These are phyloP conservation scores for Apis laboriosa DNA, from an alignment of 1,140 invertebrate genomes.

Conservation along the genomic window DNA sequence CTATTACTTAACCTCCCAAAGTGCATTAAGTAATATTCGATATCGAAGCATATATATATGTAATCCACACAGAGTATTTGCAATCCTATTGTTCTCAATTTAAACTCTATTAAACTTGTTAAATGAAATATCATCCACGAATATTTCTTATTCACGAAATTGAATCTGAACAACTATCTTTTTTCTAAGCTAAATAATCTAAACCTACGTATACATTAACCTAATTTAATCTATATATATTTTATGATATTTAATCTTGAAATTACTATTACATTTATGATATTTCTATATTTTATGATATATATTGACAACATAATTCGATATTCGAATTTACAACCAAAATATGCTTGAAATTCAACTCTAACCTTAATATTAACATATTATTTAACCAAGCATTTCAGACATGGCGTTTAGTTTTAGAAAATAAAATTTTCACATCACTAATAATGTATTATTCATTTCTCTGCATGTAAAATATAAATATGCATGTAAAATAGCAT, in stretches of 20 bases:
- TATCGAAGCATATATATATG: not conserved
- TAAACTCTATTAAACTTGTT: not conserved
- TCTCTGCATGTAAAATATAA: no score
- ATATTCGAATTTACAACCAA: not conserved
- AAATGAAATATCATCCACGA: not conserved
- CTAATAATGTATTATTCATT: not conserved
- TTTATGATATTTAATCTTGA: not conserved
- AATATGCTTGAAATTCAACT: not conserved
- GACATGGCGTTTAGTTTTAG: not conserved
- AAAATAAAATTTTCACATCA: not conserved
- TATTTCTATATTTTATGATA: not conserved
- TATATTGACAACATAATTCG: no score
- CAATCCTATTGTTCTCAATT: not conserved
- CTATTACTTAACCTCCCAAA: not conserved
- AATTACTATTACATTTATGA: not conserved
- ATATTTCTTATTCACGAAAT: not conserved
- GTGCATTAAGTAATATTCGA: slow-evolving; percentile 5
- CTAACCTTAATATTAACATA: not conserved
- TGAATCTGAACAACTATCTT: not conserved
- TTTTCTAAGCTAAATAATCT: not conserved
- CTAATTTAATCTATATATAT: no score
- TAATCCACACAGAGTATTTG: not conserved
- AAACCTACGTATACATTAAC: not conserved
- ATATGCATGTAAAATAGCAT: not conserved
- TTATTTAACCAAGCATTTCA: not conserved